phyloP scores from a whole-genome alignment of 2,888 invertebrate genomes.

The Nemotelus nigrinus region DNA sequence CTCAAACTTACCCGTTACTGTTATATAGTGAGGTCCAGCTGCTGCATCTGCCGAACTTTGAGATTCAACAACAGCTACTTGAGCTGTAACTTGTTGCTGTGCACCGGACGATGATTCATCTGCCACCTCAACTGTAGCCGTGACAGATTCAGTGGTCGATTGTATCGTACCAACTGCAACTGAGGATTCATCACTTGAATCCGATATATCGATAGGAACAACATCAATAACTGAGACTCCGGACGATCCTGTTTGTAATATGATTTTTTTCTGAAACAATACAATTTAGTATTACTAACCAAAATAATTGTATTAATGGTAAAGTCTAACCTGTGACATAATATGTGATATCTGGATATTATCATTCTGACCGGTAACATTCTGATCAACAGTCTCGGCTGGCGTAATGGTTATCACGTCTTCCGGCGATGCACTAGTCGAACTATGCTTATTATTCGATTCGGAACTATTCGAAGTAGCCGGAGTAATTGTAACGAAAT shows the following conservation, averaged over 20 bases:
- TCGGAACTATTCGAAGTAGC: constrained; percentile 48
- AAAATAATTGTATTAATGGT: background rate
- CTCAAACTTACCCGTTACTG: constrained; percentile 62
- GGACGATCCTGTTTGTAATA: constrained; percentile 55
- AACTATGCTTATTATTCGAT: constrained; percentile 31
- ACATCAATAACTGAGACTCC: constrained; percentile 61
- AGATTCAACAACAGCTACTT: constrained; percentile 61
- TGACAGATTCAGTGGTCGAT: constrained; percentile 57
- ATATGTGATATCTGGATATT: constrained; percentile 57
- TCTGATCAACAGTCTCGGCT: constrained; percentile 41
- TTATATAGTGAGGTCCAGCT: constrained; percentile 60
- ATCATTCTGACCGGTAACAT: constrained; percentile 43
- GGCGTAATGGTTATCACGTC: constrained; percentile 48
- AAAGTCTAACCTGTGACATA: constrained; percentile 58
- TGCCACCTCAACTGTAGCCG: constrained; percentile 47
- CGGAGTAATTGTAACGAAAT: constrained; percentile 60
- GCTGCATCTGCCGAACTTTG: constrained; percentile 56
- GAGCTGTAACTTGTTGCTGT: constrained; percentile 61
- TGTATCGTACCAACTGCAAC: constrained; percentile 50
- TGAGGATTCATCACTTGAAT: constrained; percentile 59
- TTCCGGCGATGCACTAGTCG: constrained; percentile 15
- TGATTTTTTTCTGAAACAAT: constrained; percentile 58
- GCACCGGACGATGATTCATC: constrained; percentile 54
- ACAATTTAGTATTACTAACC: background rate
- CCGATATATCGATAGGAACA: constrained; percentile 62